A percentile compares a stretch with the other conserved stretches of the same genome.
These are phyloP conservation scores for Orthonychiurus folsomi DNA, from an alignment of 2,888 invertebrate genomes.

Conservation along the genomic window DNA sequence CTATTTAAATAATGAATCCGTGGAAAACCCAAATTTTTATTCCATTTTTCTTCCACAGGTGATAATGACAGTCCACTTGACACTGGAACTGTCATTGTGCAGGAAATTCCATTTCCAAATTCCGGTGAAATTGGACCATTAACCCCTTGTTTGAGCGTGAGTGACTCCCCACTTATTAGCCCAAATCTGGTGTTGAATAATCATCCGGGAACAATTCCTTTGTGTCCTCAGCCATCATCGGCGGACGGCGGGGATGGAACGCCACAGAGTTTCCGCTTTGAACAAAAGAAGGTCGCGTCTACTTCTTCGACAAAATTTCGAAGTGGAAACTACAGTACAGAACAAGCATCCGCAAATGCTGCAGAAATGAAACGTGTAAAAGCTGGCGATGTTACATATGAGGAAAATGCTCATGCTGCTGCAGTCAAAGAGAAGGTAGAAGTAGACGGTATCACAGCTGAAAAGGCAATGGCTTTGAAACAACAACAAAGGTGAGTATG, in stretches of 20 bases:
- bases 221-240: background rate
- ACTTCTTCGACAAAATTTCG: slow-evolving; percentile 65
- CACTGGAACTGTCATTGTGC: slow-evolving; percentile 38
- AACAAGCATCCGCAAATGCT: slow-evolving; percentile 62
- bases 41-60: slow-evolving; percentile 8
- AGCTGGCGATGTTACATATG: slow-evolving; percentile 71
- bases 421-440: slow-evolving; percentile 70
- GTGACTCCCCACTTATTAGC: slow-evolving; percentile 43
- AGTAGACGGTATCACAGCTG: slow-evolving; percentile 73
- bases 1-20: too few species aligned
- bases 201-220: slow-evolving; percentile 20
- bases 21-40: background rate
- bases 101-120: slow-evolving; percentile 37
- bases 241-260: slow-evolving; percentile 14
- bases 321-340: slow-evolving; percentile 71
- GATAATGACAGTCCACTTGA: slow-evolving; percentile 35
- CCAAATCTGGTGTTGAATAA: slow-evolving; percentile 41
- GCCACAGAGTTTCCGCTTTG: slow-evolving; percentile 45
- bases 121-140: slow-evolving; percentile 26
- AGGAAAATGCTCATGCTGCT: slow-evolving; percentile 55
- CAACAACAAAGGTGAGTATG: slow-evolving; percentile 54
- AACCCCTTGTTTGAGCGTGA: slow-evolving; percentile 26
- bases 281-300: slow-evolving; percentile 72
- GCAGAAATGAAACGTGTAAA: slow-evolving; percentile 66
- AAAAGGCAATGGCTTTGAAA: slow-evolving; percentile 71